These are phyloP conservation scores for Pipistrellus kuhlii DNA, from an alignment of 2,797 vertebrate species.

Conservation along the genomic window DNA sequence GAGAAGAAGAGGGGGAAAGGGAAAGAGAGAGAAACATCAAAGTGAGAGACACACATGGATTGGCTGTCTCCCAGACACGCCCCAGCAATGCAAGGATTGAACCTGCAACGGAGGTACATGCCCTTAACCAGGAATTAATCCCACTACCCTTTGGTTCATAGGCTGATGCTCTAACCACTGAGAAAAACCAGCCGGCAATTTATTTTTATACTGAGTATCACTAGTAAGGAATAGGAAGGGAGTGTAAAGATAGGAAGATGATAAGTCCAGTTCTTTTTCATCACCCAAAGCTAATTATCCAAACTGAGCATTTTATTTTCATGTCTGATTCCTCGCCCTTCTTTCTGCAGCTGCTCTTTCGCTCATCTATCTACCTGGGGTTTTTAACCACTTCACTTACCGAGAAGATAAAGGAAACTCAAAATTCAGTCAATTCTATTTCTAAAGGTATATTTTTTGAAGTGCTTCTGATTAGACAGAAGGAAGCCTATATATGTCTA, in stretches of 20 bases:
- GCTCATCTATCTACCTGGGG: not conserved
- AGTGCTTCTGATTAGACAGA: conserved; percentile 30
- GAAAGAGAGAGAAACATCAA: no score
- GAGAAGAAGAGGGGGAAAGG: no score
- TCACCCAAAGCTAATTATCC: not conserved
- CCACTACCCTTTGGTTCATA: no score
- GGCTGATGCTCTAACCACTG: no score
- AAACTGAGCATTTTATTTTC: conserved; percentile 41
- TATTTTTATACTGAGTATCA: conserved; percentile 26
- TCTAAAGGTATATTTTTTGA: not conserved
- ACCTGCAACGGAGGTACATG: no score
- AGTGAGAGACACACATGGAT: no score
- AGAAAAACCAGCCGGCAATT: not conserved
- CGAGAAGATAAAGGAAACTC: conserved; percentile 12
- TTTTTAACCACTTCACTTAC: not conserved
- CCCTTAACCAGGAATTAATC: no score
- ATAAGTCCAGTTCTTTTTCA: not conserved
- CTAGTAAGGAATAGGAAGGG: not conserved
- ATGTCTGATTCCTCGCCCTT: conserved; percentile 37
- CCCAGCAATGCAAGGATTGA: no score
- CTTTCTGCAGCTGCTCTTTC: not conserved
- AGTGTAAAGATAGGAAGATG: conserved; percentile 13
- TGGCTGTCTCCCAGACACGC: no score
- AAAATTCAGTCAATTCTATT: not conserved
- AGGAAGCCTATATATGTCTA: not conserved